Evolutionary conservation across 2,797 vertebrate species (phyloP).

Genomic region (Ibycter americanus): DNA sequence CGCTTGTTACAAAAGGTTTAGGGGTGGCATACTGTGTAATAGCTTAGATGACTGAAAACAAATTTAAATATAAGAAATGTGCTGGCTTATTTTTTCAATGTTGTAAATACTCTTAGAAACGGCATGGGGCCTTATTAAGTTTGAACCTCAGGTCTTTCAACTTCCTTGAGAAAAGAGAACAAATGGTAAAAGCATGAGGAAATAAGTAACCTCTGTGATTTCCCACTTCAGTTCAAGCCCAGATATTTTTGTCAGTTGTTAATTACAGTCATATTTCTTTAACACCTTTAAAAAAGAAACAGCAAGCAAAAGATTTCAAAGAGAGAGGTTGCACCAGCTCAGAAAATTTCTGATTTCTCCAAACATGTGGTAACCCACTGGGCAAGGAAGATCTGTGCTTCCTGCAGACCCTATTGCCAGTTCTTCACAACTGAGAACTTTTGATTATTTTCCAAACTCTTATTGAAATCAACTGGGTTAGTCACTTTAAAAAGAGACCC

Average conservation of each 20-base stretch:
- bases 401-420: constrained; percentile 42
- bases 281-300: constrained; percentile 87
- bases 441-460: constrained; percentile 60
- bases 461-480: constrained; percentile 47
- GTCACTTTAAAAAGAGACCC: constrained; percentile 43
- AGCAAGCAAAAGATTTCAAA: constrained; percentile 82
- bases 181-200: constrained; percentile 90
- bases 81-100: constrained; percentile 74
- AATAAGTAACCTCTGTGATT: constrained; percentile 89
- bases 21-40: constrained; percentile 78
- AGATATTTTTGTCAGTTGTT: constrained; percentile 97
- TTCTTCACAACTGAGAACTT: constrained; percentile 36
- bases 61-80: constrained; percentile 82
- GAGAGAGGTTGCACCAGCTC: constrained; percentile 55
- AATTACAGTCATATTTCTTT: constrained; percentile 93
- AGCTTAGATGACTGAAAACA: constrained; percentile 80
- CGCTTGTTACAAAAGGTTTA: constrained; percentile 75
- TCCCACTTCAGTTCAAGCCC: constrained; percentile 92
- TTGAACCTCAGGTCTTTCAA: constrained; percentile 81
- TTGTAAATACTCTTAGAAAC: constrained; percentile 80
- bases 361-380: constrained; percentile 40
- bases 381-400: constrained; percentile 65
- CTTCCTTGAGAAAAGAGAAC: constrained; percentile 82
- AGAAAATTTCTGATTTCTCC: constrained; percentile 66
- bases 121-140: constrained; percentile 82